These are phyloP conservation scores for Corythornis vintsioides DNA, from an alignment of 2,113 vertebrate species.

Conservation along the genomic window DNA sequence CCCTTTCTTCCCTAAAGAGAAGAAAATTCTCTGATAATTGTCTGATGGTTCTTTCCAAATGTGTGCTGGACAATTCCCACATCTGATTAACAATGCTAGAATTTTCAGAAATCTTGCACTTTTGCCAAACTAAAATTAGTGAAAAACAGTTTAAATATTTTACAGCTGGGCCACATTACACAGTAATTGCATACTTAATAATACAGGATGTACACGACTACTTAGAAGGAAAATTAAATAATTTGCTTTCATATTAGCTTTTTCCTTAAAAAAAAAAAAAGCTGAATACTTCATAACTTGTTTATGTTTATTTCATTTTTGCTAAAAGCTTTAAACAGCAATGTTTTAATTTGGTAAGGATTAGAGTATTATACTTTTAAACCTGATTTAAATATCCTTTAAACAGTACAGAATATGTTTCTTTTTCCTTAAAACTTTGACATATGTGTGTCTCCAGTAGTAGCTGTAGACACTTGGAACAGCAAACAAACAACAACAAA, in stretches of 20 bases:
- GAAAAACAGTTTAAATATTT: conserved; percentile 51
- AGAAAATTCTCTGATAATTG: background rate
- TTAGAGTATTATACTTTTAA: background rate
- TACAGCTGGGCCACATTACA: conserved; percentile 24
- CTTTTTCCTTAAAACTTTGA: background rate
- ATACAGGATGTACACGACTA: conserved; percentile 15
- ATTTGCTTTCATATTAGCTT: background rate
- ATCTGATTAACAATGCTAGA: background rate
- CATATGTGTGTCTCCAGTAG: background rate
- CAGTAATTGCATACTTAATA: conserved; percentile 51
- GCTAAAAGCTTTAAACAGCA: background rate
- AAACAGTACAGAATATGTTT: background rate
- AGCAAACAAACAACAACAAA: background rate
- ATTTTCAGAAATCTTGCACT: conserved; percentile 21
- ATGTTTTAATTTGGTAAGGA: background rate
- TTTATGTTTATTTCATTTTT: background rate
- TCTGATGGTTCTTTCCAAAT: background rate
- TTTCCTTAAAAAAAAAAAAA: background rate
- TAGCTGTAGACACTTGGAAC: background rate
- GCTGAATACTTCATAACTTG: background rate
- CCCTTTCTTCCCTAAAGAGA: background rate
- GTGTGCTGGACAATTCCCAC: background rate
- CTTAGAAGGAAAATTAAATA: conserved; percentile 33
- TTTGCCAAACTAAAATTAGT: conserved; percentile 31
- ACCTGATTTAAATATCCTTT: background rate